A percentile compares a stretch with the other conserved stretches of the same genome.
Evolutionary conservation across 2,888 invertebrate genomes (phyloP).

Genomic region (Callosobruchus maculatus): DNA sequence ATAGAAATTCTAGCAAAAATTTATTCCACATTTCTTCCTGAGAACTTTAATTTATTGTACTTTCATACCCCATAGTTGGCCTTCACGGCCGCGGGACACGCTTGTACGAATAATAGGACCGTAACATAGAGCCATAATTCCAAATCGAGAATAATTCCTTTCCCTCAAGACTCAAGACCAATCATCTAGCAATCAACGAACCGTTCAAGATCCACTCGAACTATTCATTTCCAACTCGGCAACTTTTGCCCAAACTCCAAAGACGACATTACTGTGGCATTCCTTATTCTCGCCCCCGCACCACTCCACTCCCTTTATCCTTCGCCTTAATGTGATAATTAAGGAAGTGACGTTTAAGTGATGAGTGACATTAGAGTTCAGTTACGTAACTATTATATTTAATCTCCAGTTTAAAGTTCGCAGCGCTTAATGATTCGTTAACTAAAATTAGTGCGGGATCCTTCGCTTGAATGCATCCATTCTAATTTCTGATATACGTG

Average conservation of each 20-base stretch:
- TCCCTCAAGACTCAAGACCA: background rate
- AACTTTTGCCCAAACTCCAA: background rate
- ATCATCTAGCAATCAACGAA: background rate
- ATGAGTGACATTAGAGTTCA: slow-evolving; percentile 50
- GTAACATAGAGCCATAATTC: background rate
- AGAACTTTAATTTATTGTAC: too few relatives aligned
- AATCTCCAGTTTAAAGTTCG: slow-evolving; percentile 48
- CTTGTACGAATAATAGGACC: too few relatives aligned
- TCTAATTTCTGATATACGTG: slow-evolving; percentile 29
- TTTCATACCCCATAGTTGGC: too few relatives aligned
- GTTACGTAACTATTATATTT: slow-evolving; percentile 49
- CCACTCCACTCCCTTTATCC: slow-evolving; percentile 18
- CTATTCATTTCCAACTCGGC: background rate
- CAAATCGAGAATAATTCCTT: background rate
- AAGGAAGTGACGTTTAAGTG: slow-evolving; percentile 49
- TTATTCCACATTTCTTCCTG: too few relatives aligned
- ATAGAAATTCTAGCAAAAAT: too few relatives aligned
- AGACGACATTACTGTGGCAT: background rate
- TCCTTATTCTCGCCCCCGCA: slow-evolving; percentile 1
- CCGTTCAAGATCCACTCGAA: background rate
- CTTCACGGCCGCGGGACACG: too few relatives aligned
- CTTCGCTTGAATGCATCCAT: slow-evolving; percentile 34
- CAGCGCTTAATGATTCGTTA: slow-evolving; percentile 48
- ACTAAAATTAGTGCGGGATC: slow-evolving; percentile 39
- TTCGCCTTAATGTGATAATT: slow-evolving; percentile 45